These are phyloP conservation scores for Propithecus deckenii DNA, from an alignment of 2,797 vertebrate species.

Conservation along the genomic window DNA sequence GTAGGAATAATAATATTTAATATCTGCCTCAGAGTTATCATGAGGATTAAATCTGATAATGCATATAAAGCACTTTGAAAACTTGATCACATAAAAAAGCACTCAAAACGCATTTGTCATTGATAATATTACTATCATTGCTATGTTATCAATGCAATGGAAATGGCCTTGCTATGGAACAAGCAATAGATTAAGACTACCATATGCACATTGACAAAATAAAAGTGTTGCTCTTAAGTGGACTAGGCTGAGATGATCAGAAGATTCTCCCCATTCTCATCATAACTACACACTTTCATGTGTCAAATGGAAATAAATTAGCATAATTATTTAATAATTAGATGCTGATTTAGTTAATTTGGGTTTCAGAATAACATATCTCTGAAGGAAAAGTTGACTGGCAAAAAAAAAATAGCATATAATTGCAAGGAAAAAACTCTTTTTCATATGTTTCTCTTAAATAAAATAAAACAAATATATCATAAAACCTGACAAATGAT, in stretches of 20 bases:
- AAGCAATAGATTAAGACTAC: background rate
- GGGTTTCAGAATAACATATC: background rate
- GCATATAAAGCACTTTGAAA: background rate
- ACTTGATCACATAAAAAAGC: background rate
- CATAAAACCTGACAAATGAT: background rate
- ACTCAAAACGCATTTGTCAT: background rate
- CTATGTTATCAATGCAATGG: background rate
- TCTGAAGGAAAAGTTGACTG: background rate
- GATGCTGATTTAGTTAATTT: background rate
- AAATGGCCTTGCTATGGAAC: background rate
- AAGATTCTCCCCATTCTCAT: background rate
- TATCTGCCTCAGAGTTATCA: background rate
- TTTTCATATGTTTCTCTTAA: background rate
- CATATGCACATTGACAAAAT: background rate
- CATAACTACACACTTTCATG: background rate
- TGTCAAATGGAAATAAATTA: background rate
- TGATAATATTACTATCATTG: background rate
- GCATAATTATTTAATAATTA: background rate
- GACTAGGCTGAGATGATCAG: background rate
- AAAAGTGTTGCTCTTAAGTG: background rate
- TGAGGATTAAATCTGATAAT: background rate
- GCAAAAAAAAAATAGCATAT: background rate
- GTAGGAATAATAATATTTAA: background rate
- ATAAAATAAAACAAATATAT: constrained; percentile 21
- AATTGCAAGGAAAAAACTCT: background rate